A percentile compares a stretch with the other conserved stretches of the same genome.
These are phyloP conservation scores for Hystrix cristata DNA, from an alignment of 2,113 vertebrate species.

Conservation along the genomic window DNA sequence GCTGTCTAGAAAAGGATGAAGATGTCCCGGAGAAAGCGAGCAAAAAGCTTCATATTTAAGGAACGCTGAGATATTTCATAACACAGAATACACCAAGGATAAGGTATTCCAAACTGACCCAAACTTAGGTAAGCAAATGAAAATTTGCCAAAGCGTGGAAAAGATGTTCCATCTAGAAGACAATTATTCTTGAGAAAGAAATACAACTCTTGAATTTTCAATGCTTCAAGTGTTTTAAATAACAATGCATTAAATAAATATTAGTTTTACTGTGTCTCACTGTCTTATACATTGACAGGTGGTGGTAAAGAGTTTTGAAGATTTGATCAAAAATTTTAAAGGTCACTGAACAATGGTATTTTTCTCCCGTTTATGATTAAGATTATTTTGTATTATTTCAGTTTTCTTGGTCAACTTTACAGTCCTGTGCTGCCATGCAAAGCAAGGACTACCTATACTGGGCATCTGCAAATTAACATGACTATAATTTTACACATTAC, in stretches of 20 bases:
- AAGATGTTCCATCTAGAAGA: background rate
- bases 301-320: background rate
- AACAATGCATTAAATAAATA: background rate
- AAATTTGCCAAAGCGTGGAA: background rate
- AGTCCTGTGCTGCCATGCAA: background rate
- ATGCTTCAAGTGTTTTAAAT: background rate
- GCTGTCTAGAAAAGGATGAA: background rate
- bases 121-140: background rate
- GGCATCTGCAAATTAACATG: background rate
- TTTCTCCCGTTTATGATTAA: background rate
- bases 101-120: background rate
- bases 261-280: background rate
- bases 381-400: background rate
- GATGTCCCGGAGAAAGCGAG: background rate
- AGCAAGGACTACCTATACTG: background rate
- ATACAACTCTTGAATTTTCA: background rate
- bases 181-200: background rate
- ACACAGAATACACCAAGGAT: background rate
- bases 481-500: background rate
- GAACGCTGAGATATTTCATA: background rate
- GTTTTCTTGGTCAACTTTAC: background rate
- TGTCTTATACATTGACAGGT: background rate
- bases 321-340: background rate
- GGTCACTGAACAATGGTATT: background rate
- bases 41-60: background rate